These are phyloP conservation scores for Machimus rusticus DNA, from an alignment of 2,888 invertebrate genomes.

Conservation along the genomic window DNA sequence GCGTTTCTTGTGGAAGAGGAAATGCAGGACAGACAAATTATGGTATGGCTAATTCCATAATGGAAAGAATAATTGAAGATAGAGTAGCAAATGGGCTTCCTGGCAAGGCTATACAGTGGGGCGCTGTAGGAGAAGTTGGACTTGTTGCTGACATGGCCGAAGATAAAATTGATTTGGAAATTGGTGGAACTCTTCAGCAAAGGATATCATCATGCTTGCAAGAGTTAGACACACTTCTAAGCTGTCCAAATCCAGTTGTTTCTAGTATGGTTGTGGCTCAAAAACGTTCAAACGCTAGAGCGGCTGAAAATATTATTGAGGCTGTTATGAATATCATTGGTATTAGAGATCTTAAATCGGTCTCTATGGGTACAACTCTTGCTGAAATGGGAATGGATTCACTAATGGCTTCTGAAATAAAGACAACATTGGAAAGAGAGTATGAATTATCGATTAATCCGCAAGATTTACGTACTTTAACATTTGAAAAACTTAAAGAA, in stretches of 20 bases:
- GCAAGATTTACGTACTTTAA: constrained; percentile 83
- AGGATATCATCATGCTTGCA: constrained; percentile 82
- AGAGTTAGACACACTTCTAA: constrained; percentile 77
- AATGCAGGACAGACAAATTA: constrained; percentile 93
- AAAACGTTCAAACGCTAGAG: constrained; percentile 71
- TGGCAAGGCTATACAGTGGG: constrained; percentile 90
- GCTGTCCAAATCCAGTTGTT: constrained; percentile 74
- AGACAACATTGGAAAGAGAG: constrained; percentile 88
- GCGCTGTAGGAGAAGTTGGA: constrained; percentile 89
- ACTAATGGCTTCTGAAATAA: constrained; percentile 96
- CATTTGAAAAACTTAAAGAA: constrained; percentile 67
- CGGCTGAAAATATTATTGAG: constrained; percentile 74
- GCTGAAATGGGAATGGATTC: constrained; percentile 97
- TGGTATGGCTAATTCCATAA: constrained; percentile 87
- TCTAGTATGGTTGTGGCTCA: constrained; percentile 89
- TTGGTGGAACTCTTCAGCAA: constrained; percentile 86
- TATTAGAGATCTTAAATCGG: constrained; percentile 73
- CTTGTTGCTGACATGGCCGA: constrained; percentile 80
- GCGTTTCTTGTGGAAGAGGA: constrained; percentile 89
- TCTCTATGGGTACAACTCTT: constrained; percentile 75
- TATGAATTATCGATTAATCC: constrained; percentile 86
- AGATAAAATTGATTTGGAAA: constrained; percentile 72
- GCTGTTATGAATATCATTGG: constrained; percentile 75
- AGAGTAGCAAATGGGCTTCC: constrained; percentile 75
- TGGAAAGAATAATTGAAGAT: constrained; percentile 86